Evolutionary conservation across 2,888 invertebrate genomes (phyloP), one percentile per base, ranked within the genome.

Genomic region (Leptinotarsa rubiginosa): DNA sequence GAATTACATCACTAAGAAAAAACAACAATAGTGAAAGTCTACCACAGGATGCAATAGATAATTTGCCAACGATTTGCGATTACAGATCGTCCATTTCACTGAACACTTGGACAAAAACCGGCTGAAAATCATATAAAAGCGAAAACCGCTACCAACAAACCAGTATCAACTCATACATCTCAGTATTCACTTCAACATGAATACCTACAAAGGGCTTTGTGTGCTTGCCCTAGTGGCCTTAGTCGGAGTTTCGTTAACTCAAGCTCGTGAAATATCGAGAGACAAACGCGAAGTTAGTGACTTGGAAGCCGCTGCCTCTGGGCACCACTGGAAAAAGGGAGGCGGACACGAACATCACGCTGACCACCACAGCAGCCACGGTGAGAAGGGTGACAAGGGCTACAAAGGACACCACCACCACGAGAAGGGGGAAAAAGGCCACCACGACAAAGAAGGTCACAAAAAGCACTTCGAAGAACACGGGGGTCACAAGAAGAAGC

Each of bases 181-280:
- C 70, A 70, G 79, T 80, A 76, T 79, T 76, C 75, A 76, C 73
- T 71, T 65, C 75, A 78, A 69, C 73, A 84, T 85, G 85, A 81
- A 81, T 77, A 10, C 92, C 91, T 84, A 91, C 91, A 85, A 93
- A 91, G 90, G 95, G 93, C 87, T 94, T 92, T 82, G 92, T 92
- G 85, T 95, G 94, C 69, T 85, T 92, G 87, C 90, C 86, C 82
- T 92, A 86, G 87, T 91, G 76, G 87, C 89, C 81, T 82, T 88
- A 81, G 86, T 90, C 82, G 79, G 87, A 81, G 77, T 89, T 83
- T 78, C 88, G 81, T 72, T 88, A 81, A 77, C 88, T 80, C 87
- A 90, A 87, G 84, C 90, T 83, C 89, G 92, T 65, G 89, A 91
- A 85, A 88, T 90, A 78, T 83, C 89, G 64, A 87, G 90, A 76